These are phyloP conservation scores for Miniopterus natalensis DNA, from an alignment of 2,113 vertebrate genomes.

Conservation along the genomic window DNA sequence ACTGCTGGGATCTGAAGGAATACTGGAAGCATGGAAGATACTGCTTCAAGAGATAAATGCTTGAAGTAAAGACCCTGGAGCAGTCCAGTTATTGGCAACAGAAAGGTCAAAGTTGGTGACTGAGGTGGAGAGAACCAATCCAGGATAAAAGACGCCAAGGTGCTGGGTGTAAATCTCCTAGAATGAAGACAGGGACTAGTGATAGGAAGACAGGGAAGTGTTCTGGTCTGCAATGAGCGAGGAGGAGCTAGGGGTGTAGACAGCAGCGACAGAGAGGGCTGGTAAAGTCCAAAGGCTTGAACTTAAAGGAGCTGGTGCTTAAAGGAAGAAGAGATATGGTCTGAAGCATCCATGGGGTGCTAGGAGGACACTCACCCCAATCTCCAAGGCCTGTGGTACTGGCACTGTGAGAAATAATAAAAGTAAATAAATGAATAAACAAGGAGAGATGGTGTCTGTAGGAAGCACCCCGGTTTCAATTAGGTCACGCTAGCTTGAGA, in stretches of 20 bases:
- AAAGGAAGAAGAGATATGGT: background rate
- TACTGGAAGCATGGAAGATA: background rate
- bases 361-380: background rate
- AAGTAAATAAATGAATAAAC: too few relatives aligned
- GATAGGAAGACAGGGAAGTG: background rate
- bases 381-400: background rate
- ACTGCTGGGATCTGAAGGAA: background rate
- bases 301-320: background rate
- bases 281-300: background rate
- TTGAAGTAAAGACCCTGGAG: background rate
- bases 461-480: background rate
- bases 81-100: background rate
- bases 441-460: too few relatives aligned
- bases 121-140: background rate
- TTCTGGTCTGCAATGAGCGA: background rate
- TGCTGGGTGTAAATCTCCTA: background rate
- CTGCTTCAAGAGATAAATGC: background rate
- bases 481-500: background rate
- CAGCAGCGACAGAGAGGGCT: background rate
- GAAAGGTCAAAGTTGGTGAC: background rate
- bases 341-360: background rate
- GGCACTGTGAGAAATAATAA: background rate
- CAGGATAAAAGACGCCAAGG: background rate
- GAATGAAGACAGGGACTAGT: background rate
- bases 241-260: rapidly evolving